phyloP scores from a whole-genome alignment of 2,888 invertebrate species.

The Drosophila setosimentum region DNA sequence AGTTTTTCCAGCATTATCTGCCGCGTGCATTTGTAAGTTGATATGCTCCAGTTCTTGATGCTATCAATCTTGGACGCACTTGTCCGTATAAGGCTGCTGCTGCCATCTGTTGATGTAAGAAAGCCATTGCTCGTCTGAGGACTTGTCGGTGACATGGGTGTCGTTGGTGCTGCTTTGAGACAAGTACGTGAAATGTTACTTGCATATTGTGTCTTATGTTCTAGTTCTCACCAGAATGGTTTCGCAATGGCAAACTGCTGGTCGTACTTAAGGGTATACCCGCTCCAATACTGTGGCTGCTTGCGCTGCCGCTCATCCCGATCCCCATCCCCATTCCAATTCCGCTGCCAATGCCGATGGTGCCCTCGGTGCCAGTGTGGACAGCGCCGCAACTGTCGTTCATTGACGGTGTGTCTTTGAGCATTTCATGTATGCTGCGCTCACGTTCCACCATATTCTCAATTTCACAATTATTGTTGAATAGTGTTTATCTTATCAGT shows the following conservation, averaged over 20 bases:
- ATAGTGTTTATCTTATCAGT: slow-evolving; percentile 23
- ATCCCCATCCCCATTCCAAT: slow-evolving; percentile 45
- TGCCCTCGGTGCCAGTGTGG: slow-evolving; percentile 89
- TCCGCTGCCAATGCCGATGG: slow-evolving; percentile 34
- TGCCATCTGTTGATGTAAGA: slow-evolving; percentile 71
- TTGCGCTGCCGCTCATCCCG: slow-evolving; percentile 57
- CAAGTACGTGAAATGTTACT: neutral
- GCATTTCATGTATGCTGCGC: slow-evolving; percentile 91
- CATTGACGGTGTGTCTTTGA: slow-evolving; percentile 92
- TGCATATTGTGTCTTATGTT: slow-evolving; percentile 1
- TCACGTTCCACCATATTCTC: slow-evolving; percentile 80
- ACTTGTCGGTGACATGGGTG: slow-evolving; percentile 86
- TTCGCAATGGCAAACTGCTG: slow-evolving; percentile 90
- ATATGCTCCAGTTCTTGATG: slow-evolving; percentile 98
- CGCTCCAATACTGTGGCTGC: slow-evolving; percentile 58
- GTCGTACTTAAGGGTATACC: slow-evolving; percentile 88
- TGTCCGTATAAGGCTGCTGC: slow-evolving; percentile 78
- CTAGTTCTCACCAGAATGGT: slow-evolving; percentile 87
- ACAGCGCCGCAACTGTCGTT: slow-evolving; percentile 91
- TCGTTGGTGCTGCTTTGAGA: slow-evolving; percentile 84
- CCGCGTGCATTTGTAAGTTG: slow-evolving; percentile 98
- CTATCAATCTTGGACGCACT: slow-evolving; percentile 94
- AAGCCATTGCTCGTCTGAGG: slow-evolving; percentile 72
- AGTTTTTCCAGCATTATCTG: slow-evolving; percentile 98
- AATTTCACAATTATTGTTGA: neutral